Evolutionary conservation across 2,797 vertebrate species (phyloP).

Genomic region (Margarornis squamiger): DNA sequence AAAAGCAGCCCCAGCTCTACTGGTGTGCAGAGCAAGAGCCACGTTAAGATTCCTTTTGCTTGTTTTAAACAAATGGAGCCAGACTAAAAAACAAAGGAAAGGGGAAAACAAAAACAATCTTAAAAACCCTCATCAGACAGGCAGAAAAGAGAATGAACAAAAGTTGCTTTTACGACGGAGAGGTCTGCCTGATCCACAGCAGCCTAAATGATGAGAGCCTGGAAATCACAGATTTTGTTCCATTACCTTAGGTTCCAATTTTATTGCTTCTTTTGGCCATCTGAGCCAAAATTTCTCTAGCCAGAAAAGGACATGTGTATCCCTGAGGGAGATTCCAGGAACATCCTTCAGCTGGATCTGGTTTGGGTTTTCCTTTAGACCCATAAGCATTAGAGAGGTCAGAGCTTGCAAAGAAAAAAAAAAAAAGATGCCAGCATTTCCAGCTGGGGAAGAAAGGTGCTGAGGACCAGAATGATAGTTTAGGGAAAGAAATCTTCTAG

Average conservation of each 20-base stretch:
- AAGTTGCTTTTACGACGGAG: background rate
- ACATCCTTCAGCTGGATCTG: background rate
- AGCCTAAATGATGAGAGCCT: background rate
- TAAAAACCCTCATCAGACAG: background rate
- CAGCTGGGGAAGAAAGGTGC: background rate
- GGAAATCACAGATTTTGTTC: background rate
- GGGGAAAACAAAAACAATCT: background rate
- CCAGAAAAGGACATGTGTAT: slow-evolving; percentile 15
- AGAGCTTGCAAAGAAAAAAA: background rate
- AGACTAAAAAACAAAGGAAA: background rate
- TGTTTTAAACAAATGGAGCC: background rate
- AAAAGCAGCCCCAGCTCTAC: background rate
- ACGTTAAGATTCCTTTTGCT: background rate
- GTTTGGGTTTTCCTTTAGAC: background rate
- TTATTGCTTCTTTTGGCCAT: slow-evolving; percentile 10
- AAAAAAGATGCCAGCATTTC: background rate
- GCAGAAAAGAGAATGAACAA: background rate
- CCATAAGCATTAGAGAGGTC: background rate
- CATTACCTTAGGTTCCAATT: background rate
- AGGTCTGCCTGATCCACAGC: background rate
- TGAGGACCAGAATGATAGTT: background rate
- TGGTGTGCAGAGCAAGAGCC: background rate
- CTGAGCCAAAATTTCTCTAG: background rate
- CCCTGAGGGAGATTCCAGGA: slow-evolving; percentile 22
- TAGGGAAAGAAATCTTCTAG: background rate